Evolutionary conservation across 2,113 vertebrate genomes (phyloP).

Genomic region (Blennius ocellaris): DNA sequence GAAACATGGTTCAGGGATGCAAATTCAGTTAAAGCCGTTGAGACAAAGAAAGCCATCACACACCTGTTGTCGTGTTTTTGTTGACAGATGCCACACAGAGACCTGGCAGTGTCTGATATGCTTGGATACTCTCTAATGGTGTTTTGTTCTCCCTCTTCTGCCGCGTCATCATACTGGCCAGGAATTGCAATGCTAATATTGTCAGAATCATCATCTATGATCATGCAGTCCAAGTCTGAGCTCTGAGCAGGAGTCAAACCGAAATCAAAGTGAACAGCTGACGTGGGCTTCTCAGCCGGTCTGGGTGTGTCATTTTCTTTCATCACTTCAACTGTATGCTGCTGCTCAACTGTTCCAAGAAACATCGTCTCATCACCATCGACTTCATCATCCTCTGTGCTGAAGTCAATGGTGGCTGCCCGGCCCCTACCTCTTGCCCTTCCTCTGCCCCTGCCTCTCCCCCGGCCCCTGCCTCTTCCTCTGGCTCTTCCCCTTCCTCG

Average conservation of each 20-base stretch:
- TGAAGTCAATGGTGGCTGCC: constrained; percentile 65
- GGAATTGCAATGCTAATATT: constrained; percentile 28
- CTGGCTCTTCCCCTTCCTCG: constrained; percentile 56
- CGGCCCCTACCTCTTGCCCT: constrained; percentile 64
- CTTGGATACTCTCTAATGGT: constrained; percentile 52
- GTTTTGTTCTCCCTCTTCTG: constrained; percentile 17
- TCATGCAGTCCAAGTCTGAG: constrained; percentile 72
- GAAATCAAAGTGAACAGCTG: constrained; percentile 44
- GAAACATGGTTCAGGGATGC: constrained; percentile 22
- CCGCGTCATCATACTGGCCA: constrained; percentile 68
- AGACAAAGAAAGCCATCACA: constrained; percentile 10
- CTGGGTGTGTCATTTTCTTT: constrained; percentile 32
- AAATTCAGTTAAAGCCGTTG: constrained; percentile 27
- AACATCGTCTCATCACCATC: constrained; percentile 62
- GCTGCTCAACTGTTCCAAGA: constrained; percentile 45
- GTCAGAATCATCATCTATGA: constrained; percentile 67
- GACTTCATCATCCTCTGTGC: constrained; percentile 53
- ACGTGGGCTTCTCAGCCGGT: constrained; percentile 53
- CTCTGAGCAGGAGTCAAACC: constrained; percentile 65
- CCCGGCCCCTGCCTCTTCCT: constrained; percentile 51
- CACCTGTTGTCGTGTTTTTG: constrained; percentile 93
- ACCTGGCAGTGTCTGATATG: constrained; percentile 80
- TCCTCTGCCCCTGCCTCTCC: constrained; percentile 32
- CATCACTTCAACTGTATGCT: constrained; percentile 69
- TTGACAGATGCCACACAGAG: constrained; percentile 90